Conservation (phyloP, 2,888 invertebrate species). For the Trisateles emortualis region DNA sequence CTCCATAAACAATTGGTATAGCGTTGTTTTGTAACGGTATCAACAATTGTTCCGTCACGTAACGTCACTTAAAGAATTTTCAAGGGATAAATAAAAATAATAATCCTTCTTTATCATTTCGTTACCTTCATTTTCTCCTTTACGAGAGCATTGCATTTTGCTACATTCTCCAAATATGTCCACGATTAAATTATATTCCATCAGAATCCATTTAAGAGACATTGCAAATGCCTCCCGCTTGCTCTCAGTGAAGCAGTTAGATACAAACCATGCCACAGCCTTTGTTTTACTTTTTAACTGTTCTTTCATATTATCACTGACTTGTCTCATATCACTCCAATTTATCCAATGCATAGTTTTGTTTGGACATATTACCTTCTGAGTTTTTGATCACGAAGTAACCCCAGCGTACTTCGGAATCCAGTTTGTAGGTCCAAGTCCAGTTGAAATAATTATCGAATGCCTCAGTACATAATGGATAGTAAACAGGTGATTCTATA, state of each 20-base stretch:
- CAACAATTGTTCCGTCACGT: constrained; percentile 67
- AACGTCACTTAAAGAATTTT: constrained; percentile 69
- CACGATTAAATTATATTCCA: constrained; percentile 26
- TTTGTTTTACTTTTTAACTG: constrained; percentile 51
- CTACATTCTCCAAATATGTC: constrained; percentile 53
- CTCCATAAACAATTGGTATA: constrained; percentile 90
- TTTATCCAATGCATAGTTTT: constrained; percentile 66
- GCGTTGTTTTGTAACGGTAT: constrained; percentile 75
- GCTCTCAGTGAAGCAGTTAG: constrained; percentile 43
- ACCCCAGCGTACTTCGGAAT: constrained; percentile 70
- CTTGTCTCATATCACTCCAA: constrained; percentile 54
- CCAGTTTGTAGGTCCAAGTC: constrained; percentile 75
- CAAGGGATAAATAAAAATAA: constrained; percentile 73
- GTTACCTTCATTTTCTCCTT: constrained; percentile 53
- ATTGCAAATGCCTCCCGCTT: constrained; percentile 30
- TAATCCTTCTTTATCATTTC: constrained; percentile 50
- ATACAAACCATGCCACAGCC: constrained; percentile 62
- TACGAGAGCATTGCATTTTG: constrained; percentile 33
- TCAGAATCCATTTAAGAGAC: constrained; percentile 32
- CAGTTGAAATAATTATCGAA: constrained; percentile 72
- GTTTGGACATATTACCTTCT: constrained; percentile 60
- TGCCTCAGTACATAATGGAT: constrained; percentile 58
- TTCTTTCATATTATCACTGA: constrained; percentile 51
- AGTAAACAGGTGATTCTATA: constrained; percentile 68
- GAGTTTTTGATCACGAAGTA: constrained; percentile 67